Evolutionary conservation across 2,797 vertebrate genomes (phyloP).

Genomic region (Lagodon rhomboides): DNA sequence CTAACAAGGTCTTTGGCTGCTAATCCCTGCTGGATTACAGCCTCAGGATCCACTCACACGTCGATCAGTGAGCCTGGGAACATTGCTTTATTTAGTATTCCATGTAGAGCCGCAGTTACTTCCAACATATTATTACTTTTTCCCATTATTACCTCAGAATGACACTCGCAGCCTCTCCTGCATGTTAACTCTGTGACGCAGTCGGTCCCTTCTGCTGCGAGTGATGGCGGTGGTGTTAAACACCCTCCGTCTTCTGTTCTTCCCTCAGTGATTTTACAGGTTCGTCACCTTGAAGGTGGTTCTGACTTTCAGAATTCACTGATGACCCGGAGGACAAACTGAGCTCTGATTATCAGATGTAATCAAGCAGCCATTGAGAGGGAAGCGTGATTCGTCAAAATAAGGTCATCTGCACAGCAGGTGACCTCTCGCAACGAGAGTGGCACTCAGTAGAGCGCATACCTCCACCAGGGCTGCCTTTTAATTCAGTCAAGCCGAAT

Average conservation of each 20-base stretch:
- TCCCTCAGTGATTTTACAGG: background rate
- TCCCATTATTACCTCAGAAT: constrained; percentile 9
- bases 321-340: too few species aligned
- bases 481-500: too few species aligned
- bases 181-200: constrained; percentile 38
- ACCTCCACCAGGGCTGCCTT: too few species aligned
- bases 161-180: constrained; percentile 15
- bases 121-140: background rate
- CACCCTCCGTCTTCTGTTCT: too few species aligned
- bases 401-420: background rate
- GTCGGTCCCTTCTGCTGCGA: background rate
- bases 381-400: background rate
- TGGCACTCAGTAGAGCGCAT: too few species aligned
- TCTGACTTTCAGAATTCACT: background rate
- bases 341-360: background rate
- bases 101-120: constrained; percentile 9
- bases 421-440: background rate
- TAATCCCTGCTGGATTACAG: background rate
- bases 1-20: too few species aligned
- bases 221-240: background rate
- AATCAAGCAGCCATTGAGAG: background rate
- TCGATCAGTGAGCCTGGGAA: background rate
- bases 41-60: background rate
- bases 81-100: constrained; percentile 29
- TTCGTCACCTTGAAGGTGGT: background rate